Conservation (phyloP, 2,113 vertebrate genomes). For the Nicator chloris region DNA sequence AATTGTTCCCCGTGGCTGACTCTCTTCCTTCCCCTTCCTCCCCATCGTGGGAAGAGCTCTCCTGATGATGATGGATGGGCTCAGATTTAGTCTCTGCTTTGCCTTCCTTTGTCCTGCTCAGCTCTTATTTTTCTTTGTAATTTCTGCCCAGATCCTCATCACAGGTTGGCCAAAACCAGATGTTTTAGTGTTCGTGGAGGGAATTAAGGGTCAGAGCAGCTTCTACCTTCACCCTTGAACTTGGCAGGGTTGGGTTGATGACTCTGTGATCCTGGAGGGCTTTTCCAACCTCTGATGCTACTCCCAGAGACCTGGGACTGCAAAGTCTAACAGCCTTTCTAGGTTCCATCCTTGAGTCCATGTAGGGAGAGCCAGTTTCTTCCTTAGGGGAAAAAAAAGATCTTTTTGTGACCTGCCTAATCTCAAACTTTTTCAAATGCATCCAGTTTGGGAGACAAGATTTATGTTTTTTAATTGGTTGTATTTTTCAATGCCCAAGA, state of each 20-base stretch:
- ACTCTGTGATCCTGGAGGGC: neutral
- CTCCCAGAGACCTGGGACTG: neutral
- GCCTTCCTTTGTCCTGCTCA: neutral
- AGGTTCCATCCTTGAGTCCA: neutral
- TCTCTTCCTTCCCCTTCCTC: slow-evolving; percentile 28
- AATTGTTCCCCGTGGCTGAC: neutral
- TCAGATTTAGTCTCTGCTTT: neutral
- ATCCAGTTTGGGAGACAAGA: too few relatives aligned
- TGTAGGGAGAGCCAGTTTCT: neutral
- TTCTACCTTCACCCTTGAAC: neutral
- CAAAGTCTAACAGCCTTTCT: neutral
- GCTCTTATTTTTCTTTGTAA: neutral
- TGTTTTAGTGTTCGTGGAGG: neutral
- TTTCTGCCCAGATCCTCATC: neutral
- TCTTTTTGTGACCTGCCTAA: neutral
- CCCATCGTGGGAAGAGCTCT: neutral
- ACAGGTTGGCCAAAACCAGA: neutral
- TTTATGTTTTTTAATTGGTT: too few relatives aligned
- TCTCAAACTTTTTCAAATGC: neutral
- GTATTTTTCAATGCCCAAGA: neutral
- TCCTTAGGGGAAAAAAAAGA: neutral
- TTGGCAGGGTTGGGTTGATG: neutral
- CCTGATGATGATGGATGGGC: neutral
- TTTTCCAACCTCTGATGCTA: neutral
- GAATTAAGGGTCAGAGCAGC: neutral